Base-by-base conservation (phyloP, 2,888 invertebrate genomes). In the Athetis lepigone region DNA sequence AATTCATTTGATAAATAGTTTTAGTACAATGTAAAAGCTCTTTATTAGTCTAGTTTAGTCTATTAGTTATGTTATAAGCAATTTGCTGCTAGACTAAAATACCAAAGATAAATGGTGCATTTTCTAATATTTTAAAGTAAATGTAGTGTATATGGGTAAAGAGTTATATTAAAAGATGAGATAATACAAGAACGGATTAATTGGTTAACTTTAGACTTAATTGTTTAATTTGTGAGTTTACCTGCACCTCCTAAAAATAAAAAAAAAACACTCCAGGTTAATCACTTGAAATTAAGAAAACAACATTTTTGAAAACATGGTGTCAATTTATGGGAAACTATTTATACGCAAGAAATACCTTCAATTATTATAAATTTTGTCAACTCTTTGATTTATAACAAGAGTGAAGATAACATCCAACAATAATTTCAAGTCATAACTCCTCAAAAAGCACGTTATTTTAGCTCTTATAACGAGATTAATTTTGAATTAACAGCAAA, bases 221-320 rank as follows among this genome's bases (percentile, higher is more conserved):
- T 13, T 11, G 8, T 16, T 21, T 5, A 16, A 2, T 29, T 36
- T 13, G 18, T 5, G 19, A 16, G 37, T 51, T 39, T 63, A 63
- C 63, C 63, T 65, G 43, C 43, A 18, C 55, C 43, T 43, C 65
- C 63, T 63, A 63, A 45, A 63, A 65, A 65, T 7, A 65, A 63
- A 59, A 59, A 40, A 0, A 36, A 64, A 23, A 0, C 1, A 37
- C 5, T 63, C 3, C 16, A 13, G n/a, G 33, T 33, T 33, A 23
- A 36, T 27, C 8, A 36, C 2, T 7, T 37, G 9, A 1, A 45
- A 36, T 18, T 19, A 27, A 18, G 3, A 8, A 4, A 33, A 33
- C 7, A 33, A 4, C 13, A 4, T 33, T 1, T 5, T 8, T 13
- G 4, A 33, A 0, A 33, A 13, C 33, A 13, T 33, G n/a, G n/a